These are phyloP conservation scores for Squalus acanthias DNA, from an alignment of 2,797 vertebrate genomes.

Conservation along the genomic window DNA sequence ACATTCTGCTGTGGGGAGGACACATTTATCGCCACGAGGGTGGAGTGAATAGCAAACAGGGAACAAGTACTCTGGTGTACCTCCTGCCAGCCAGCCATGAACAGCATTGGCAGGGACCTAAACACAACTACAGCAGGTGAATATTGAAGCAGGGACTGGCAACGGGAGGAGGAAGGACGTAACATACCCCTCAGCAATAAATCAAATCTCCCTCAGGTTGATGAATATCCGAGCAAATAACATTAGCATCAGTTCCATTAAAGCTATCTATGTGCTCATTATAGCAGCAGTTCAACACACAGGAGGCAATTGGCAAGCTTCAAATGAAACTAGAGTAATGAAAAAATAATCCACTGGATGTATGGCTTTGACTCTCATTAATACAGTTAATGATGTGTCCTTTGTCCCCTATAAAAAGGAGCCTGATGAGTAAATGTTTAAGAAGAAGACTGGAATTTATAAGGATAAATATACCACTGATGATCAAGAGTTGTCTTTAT, in stretches of 20 bases:
- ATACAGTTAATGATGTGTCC: not conserved
- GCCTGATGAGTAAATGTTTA: not conserved
- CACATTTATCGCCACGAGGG: not conserved
- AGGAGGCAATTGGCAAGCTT: not conserved
- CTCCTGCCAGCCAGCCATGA: not conserved
- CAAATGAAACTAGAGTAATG: not conserved
- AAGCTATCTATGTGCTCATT: not conserved
- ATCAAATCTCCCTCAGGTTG: not conserved
- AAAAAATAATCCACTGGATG: not conserved
- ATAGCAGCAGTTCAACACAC: not conserved
- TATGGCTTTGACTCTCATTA: not conserved
- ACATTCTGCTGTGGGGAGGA: not conserved
- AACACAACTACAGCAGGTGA: not conserved
- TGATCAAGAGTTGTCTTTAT: not conserved
- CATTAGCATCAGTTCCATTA: not conserved
- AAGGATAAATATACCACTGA: not conserved
- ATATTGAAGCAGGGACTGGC: not conserved
- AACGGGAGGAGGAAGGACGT: not conserved
- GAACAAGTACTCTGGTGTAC: not conserved
- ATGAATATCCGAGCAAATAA: not conserved
- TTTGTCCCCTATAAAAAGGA: not conserved
- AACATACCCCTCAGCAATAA: not conserved
- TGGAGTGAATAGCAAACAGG: not conserved
- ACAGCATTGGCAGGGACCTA: not conserved
- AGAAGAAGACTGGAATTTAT: not conserved